Conservation (phyloP, 2,797 vertebrate species). For the Crocidura indochinensis region DNA sequence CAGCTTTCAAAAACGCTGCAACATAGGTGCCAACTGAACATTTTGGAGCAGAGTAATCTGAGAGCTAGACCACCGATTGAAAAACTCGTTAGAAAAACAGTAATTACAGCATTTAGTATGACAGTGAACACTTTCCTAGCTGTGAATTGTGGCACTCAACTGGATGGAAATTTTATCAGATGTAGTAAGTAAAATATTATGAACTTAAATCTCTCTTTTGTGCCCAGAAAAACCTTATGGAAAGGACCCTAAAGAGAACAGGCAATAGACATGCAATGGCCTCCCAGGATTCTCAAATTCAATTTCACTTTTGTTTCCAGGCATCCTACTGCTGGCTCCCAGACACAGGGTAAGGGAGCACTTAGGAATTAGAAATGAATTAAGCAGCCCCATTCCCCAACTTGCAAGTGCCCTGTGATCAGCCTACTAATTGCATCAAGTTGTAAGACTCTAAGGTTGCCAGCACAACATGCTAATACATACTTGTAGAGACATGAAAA, state of each 20-base stretch:
- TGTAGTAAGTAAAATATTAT: neutral
- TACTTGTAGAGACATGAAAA: too few species aligned
- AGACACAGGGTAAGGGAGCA: neutral
- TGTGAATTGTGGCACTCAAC: slow-evolving; percentile 50
- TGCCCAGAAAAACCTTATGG: slow-evolving; percentile 9
- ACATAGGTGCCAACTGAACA: slow-evolving; percentile 46
- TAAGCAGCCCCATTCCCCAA: neutral
- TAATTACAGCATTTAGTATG: slow-evolving; percentile 27
- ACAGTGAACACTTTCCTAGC: slow-evolving; percentile 29
- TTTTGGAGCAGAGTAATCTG: slow-evolving; percentile 1
- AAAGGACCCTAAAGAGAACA: neutral
- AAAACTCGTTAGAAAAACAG: slow-evolving; percentile 40
- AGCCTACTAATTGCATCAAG: neutral
- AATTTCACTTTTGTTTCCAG: slow-evolving; percentile 15
- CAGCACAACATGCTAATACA: neutral
- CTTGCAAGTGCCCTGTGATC: neutral
- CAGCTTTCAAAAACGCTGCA: neutral
- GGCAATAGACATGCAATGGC: neutral
- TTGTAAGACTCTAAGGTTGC: slow-evolving; percentile 18
- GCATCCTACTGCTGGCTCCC: too few species aligned
- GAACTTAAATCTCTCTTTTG: slow-evolving; percentile 49
- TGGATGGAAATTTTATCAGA: slow-evolving; percentile 22
- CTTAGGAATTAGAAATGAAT: neutral
- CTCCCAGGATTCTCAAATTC: slow-evolving; percentile 23
- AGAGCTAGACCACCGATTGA: slow-evolving; percentile 22